phyloP scores from a whole-genome alignment of 2,113 vertebrate genomes.

The Sisor rabdophorus region DNA sequence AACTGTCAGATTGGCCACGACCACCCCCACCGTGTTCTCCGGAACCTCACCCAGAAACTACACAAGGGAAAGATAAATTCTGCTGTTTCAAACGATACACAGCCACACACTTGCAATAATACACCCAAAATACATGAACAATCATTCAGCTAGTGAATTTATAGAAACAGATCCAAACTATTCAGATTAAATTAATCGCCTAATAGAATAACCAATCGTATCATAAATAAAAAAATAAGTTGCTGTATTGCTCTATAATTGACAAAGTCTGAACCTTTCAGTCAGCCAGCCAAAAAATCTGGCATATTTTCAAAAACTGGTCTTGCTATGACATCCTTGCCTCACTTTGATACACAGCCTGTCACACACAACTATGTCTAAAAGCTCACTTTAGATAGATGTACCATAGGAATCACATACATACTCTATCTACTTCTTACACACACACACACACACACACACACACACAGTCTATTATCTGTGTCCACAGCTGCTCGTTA shows the following conservation, averaged over 20 bases:
- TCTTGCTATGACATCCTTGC: background rate
- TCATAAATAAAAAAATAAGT: constrained; percentile 4
- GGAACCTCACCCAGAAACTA: constrained; percentile 91
- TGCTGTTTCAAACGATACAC: background rate
- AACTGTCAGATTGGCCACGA: constrained; percentile 91
- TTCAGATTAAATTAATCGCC: background rate
- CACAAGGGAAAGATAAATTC: background rate
- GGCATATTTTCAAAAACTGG: background rate
- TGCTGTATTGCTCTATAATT: background rate
- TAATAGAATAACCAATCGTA: background rate
- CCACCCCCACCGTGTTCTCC: constrained; percentile 85
- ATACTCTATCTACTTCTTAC: background rate
- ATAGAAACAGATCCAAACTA: background rate
- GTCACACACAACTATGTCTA: background rate
- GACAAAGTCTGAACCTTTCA: background rate
- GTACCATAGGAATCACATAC: background rate
- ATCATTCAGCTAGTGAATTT: background rate
- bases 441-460: constrained; percentile 25
- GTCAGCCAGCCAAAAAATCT: background rate
- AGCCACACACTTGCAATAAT: background rate
- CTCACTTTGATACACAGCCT: background rate
- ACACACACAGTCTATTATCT: constrained; percentile 32
- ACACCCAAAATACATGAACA: no score
- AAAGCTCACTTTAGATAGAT: background rate
- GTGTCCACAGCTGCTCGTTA: constrained; percentile 50